Evolutionary conservation across 2,888 invertebrate species (phyloP).

Genomic region (Choristoneura rosaceana): DNA sequence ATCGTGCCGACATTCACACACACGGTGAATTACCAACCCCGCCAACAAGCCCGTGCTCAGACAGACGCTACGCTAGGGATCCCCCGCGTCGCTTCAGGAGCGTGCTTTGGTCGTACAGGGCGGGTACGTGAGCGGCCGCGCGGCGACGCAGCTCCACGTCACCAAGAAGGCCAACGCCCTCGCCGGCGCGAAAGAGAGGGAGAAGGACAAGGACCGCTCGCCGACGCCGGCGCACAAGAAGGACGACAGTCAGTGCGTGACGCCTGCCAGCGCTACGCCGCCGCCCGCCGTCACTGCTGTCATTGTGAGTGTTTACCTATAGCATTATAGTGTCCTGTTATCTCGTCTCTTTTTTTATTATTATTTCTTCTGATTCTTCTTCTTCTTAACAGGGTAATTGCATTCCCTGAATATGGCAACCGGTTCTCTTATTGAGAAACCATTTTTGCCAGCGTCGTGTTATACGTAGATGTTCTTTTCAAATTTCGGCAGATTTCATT

Average conservation of each 20-base stretch:
- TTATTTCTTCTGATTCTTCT: too few relatives aligned
- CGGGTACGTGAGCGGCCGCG: constrained; percentile 87
- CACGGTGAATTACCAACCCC: constrained; percentile 42
- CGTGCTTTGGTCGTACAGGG: constrained; percentile 89
- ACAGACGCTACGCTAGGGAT: constrained; percentile 80
- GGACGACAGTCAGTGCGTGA: constrained; percentile 57
- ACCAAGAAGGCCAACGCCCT: constrained; percentile 92
- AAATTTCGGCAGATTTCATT: too few relatives aligned
- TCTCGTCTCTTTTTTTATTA: too few relatives aligned
- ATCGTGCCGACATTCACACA: neutral
- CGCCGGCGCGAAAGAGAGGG: constrained; percentile 85
- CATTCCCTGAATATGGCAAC: too few relatives aligned
- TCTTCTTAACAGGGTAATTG: too few relatives aligned
- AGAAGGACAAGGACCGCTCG: constrained; percentile 72
- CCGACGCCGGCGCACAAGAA: constrained; percentile 58
- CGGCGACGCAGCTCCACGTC: constrained; percentile 88
- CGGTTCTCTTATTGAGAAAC: too few relatives aligned
- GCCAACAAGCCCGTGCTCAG: constrained; percentile 67
- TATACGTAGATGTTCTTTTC: too few relatives aligned
- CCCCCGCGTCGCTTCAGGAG: constrained; percentile 87
- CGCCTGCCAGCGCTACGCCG: constrained; percentile 66
- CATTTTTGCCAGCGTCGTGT: too few relatives aligned
- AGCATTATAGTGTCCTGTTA: too few relatives aligned
- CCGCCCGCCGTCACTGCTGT: constrained; percentile 70
- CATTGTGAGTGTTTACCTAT: constrained; percentile 55